phyloP scores from a whole-genome alignment of 1,140 invertebrate genomes.

The Mactra quadrangularis region DNA sequence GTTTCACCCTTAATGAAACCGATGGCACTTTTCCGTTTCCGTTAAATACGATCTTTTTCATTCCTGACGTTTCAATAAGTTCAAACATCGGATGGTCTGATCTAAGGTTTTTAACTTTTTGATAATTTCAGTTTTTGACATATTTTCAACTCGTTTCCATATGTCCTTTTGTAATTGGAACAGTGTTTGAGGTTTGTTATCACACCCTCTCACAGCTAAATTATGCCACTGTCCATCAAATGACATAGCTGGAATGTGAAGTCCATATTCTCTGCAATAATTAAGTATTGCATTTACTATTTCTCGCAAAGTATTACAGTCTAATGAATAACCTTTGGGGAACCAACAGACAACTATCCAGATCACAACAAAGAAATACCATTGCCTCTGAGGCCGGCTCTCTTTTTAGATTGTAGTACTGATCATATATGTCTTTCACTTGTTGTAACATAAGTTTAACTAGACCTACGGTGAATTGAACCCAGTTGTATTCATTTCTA shows the following conservation, averaged over 20 bases:
- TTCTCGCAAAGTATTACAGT: slow-evolving; percentile 4
- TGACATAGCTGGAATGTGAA: slow-evolving; percentile 39
- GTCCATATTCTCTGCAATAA: background rate
- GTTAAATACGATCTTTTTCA: too few relatives aligned
- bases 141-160: slow-evolving; percentile 12
- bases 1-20: too few relatives aligned
- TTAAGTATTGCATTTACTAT: background rate
- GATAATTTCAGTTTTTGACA: background rate
- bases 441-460: background rate
- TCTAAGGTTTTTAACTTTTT: background rate
- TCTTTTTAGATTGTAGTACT: slow-evolving; percentile 11
- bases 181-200: background rate
- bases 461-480: background rate
- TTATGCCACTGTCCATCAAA: slow-evolving; percentile 50
- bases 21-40: too few relatives aligned
- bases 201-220: background rate
- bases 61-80: too few relatives aligned
- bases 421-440: background rate
- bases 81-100: too few relatives aligned
- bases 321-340: slow-evolving; percentile 20
- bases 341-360: slow-evolving; percentile 29
- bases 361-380: slow-evolving; percentile 32
- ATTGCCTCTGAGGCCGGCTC: background rate
- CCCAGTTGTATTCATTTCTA: too few relatives aligned
- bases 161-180: slow-evolving; percentile 42